A percentile compares a stretch with the other conserved stretches of the same genome.
These are phyloP conservation scores for Phengaris alcon DNA, from an alignment of 2,888 invertebrate species.

Conservation along the genomic window DNA sequence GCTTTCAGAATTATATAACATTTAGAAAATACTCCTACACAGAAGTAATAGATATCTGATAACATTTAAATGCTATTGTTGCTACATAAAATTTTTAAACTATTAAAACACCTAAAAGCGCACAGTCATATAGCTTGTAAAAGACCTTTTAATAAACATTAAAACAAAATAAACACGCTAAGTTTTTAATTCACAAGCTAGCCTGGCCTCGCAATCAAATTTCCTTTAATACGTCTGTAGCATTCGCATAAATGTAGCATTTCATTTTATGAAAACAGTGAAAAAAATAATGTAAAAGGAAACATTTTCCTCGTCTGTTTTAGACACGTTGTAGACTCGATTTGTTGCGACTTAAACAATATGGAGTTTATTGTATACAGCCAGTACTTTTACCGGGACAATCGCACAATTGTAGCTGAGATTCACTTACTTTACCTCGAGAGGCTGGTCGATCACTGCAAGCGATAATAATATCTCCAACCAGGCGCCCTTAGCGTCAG, in stretches of 20 bases:
- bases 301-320: constrained; percentile 14
- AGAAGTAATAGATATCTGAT: too few species aligned
- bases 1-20: too few species aligned
- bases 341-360: constrained; percentile 23
- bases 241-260: constrained; percentile 17
- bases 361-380: constrained; percentile 28
- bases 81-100: too few species aligned
- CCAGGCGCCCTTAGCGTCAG: background rate
- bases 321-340: background rate
- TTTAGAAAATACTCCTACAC: too few species aligned
- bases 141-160: background rate
- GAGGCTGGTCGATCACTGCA: background rate
- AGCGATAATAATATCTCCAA: background rate
- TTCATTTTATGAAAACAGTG: constrained; percentile 9
- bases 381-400: constrained; percentile 33
- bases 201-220: background rate
- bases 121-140: background rate
- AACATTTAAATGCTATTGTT: too few species aligned
- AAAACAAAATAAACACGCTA: too few species aligned
- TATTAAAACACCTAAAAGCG: too few species aligned
- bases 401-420: constrained; percentile 28
- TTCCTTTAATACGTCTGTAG: background rate
- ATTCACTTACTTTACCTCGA: constrained; percentile 23
- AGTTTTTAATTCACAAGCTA: background rate
- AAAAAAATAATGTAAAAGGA: background rate